A percentile compares a stretch with the other conserved stretches of the same genome.
These are phyloP conservation scores for Leptura quadrifasciata DNA, from an alignment of 2,888 invertebrate genomes.

Conservation along the genomic window DNA sequence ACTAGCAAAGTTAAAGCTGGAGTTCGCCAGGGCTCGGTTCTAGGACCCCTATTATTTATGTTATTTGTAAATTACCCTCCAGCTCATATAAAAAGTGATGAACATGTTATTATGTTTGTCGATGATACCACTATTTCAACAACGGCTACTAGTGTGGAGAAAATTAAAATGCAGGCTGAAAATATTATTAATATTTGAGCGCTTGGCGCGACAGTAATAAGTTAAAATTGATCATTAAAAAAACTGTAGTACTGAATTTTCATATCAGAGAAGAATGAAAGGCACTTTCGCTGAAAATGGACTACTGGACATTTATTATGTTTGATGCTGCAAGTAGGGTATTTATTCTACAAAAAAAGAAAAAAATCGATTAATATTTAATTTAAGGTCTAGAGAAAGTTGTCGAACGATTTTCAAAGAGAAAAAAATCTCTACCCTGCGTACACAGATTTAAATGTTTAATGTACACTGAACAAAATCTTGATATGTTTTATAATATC, in stretches of 20 bases:
- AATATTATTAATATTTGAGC: background rate
- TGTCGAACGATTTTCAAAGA: too few species aligned
- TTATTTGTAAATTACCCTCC: too few species aligned
- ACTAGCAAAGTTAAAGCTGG: background rate
- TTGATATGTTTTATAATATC: too few species aligned
- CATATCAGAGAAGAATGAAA: background rate
- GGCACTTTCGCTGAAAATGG: background rate
- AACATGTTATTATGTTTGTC: background rate
- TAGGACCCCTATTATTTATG: too few species aligned
- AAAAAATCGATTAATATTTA: too few species aligned
- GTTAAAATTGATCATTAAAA: background rate
- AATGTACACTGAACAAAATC: too few species aligned
- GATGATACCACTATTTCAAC: background rate
- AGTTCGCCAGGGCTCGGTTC: background rate
- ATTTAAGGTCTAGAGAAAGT: too few species aligned
- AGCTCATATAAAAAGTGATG: background rate
- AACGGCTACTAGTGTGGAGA: background rate
- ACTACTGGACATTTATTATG: background rate
- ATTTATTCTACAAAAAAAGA: too few species aligned
- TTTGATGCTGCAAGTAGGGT: too few species aligned
- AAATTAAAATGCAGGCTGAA: too few species aligned
- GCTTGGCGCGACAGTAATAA: background rate
- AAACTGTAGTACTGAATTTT: background rate
- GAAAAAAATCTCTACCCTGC: too few species aligned
- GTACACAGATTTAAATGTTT: too few species aligned